A percentile compares a stretch with the other conserved stretches of the same genome.
These are phyloP conservation scores for Macrotus californicus DNA, from an alignment of 2,113 vertebrate genomes.

Conservation along the genomic window DNA sequence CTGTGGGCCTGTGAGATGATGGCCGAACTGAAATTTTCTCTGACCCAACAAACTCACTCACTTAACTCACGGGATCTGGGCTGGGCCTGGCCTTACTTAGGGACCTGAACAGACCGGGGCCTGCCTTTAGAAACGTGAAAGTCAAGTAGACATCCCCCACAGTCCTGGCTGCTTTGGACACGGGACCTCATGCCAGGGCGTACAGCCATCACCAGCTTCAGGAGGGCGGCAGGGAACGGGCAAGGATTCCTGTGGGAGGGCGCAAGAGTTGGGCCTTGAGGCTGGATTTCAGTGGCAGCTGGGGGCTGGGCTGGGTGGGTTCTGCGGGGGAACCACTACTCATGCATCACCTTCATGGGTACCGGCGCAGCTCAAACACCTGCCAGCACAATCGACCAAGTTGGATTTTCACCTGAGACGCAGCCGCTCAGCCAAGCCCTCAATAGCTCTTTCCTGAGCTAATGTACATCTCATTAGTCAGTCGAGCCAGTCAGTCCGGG, in stretches of 20 bases:
- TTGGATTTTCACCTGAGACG: not conserved
- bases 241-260: not conserved
- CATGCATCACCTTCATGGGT: not conserved
- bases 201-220: not conserved
- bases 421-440: not conserved
- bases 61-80: not conserved
- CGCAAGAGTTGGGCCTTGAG: not conserved
- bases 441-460: not conserved
- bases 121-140: too few species aligned
- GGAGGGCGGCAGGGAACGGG: too few species aligned
- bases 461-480: not conserved
- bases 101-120: not conserved
- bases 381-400: not conserved
- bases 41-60: not conserved
- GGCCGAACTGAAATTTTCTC: not conserved
- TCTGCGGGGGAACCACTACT: not conserved
- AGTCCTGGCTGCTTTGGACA: fast-evolving
- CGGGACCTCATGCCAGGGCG: fast-evolving
- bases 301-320: not conserved
- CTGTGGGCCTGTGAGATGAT: fast-evolving
- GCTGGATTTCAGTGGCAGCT: not conserved
- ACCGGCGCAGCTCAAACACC: not conserved
- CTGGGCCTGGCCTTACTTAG: not conserved
- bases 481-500: not conserved
- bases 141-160: not conserved